Evolutionary conservation across 2,797 vertebrate genomes (phyloP).

Genomic region (Xiphorhynchus erythropygius): DNA sequence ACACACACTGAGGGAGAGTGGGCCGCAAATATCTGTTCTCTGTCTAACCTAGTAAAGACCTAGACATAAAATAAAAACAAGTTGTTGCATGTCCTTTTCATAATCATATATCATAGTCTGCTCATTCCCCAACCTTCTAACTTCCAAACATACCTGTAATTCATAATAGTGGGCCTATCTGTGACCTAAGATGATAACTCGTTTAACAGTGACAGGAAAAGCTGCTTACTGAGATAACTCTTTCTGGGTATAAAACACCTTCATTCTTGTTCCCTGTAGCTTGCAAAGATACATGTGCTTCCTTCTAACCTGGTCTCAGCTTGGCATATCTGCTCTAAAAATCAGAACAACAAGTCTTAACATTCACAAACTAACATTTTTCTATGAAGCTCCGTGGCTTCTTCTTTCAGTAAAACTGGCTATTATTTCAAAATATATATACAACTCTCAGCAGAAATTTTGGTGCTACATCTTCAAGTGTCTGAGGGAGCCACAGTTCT

Average conservation of each 20-base stretch:
- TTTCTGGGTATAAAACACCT: background rate
- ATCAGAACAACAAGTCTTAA: slow-evolving; percentile 44
- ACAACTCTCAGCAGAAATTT: slow-evolving; percentile 67
- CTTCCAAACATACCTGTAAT: background rate
- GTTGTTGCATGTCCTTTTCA: background rate
- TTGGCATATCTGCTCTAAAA: slow-evolving; percentile 53
- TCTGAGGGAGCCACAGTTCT: slow-evolving; percentile 67
- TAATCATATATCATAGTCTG: background rate
- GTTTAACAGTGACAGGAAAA: background rate
- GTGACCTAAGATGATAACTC: background rate
- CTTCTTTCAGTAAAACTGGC: slow-evolving; percentile 66
- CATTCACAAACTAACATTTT: background rate
- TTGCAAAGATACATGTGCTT: slow-evolving; percentile 44
- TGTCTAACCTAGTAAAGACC: background rate
- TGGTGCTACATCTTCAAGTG: slow-evolving; percentile 76
- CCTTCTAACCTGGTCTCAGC: slow-evolving; percentile 39
- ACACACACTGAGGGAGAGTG: background rate
- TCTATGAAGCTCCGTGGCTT: slow-evolving; percentile 37
- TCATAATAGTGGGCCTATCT: background rate
- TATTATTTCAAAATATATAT: slow-evolving; percentile 59
- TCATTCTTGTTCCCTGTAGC: background rate
- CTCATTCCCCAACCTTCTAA: background rate
- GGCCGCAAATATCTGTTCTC: background rate
- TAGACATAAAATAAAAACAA: background rate
- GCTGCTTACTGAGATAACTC: background rate